These are phyloP conservation scores for Slavum lentiscoides DNA, from an alignment of 2,888 invertebrate genomes.

Conservation along the genomic window DNA sequence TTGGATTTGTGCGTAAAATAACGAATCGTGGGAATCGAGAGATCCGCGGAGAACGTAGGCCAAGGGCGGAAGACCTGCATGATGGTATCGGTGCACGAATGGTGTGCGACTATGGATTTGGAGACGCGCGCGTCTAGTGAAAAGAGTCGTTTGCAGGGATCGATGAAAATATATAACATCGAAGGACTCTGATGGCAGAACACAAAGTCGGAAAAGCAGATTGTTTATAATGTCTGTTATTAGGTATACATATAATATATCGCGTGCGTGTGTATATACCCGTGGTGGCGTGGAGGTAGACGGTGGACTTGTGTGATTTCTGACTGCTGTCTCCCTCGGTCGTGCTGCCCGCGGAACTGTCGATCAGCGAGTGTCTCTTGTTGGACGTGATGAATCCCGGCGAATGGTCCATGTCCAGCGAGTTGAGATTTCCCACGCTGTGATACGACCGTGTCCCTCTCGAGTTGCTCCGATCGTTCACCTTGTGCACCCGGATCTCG, in stretches of 20 bases:
- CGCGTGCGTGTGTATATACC: slow-evolving; percentile 61
- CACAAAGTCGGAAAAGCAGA: too few species aligned
- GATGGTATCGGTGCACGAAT: too few species aligned
- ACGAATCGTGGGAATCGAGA: too few species aligned
- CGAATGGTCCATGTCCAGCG: slow-evolving; percentile 41
- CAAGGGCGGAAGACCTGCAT: too few species aligned
- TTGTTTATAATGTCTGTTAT: too few species aligned
- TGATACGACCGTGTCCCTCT: slow-evolving; percentile 41
- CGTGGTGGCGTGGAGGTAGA: slow-evolving; percentile 82
- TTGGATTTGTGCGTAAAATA: too few species aligned
- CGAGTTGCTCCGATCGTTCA: slow-evolving; percentile 22
- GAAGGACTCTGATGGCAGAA: too few species aligned
- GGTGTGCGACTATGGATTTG: too few species aligned
- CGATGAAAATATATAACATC: too few species aligned
- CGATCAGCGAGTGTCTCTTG: slow-evolving; percentile 58
- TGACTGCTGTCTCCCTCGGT: slow-evolving; percentile 77
- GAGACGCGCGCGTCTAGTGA: too few species aligned
- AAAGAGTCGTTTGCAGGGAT: too few species aligned
- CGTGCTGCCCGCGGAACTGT: slow-evolving; percentile 68
- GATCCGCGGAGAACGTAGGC: too few species aligned
- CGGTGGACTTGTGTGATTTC: slow-evolving; percentile 80
- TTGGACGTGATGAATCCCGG: slow-evolving; percentile 19
- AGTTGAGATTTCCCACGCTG: slow-evolving; percentile 45
- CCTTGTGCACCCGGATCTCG: slow-evolving; percentile 41
- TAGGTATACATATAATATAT: neutral